A percentile compares a stretch with the other conserved stretches of the same genome.
These are phyloP conservation scores for Hippocampus guttulatus DNA, from an alignment of 2,113 vertebrate genomes.

Conservation along the genomic window DNA sequence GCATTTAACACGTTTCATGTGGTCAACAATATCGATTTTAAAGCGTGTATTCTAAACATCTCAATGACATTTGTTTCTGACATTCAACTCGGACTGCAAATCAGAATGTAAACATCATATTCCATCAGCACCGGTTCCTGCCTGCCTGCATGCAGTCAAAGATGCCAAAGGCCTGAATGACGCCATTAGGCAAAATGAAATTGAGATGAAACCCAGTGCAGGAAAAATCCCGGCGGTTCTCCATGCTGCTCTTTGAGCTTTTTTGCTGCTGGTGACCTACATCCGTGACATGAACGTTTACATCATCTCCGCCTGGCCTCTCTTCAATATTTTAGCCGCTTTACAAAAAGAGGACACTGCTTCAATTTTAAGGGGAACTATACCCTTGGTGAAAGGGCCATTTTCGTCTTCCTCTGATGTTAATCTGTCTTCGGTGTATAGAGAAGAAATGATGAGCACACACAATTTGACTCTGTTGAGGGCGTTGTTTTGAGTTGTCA, in stretches of 20 bases:
- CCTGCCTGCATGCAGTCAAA: background rate
- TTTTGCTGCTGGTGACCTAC: background rate
- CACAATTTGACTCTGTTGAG: background rate
- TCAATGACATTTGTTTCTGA: background rate
- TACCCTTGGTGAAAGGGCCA: background rate
- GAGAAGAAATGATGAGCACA: background rate
- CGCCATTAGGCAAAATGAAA: background rate
- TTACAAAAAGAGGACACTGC: background rate
- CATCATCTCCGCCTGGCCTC: background rate
- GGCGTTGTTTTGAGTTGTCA: background rate
- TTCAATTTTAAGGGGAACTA: background rate
- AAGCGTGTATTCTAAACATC: no score
- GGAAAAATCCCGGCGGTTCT: background rate
- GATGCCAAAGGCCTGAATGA: background rate
- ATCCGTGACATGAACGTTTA: background rate
- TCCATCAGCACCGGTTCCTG: background rate
- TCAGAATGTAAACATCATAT: background rate
- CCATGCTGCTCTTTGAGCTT: background rate
- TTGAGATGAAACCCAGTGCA: background rate
- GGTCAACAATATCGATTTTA: no score
- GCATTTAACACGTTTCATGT: no score
- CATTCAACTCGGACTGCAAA: background rate
- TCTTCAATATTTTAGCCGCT: background rate
- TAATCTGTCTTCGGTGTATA: background rate
- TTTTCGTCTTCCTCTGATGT: background rate